Percentiles rank a stretch among this genome's conserved stretches.
Evolutionary conservation across 2,797 vertebrate species (phyloP).

Genomic region (Yasuhikotakia modesta): DNA sequence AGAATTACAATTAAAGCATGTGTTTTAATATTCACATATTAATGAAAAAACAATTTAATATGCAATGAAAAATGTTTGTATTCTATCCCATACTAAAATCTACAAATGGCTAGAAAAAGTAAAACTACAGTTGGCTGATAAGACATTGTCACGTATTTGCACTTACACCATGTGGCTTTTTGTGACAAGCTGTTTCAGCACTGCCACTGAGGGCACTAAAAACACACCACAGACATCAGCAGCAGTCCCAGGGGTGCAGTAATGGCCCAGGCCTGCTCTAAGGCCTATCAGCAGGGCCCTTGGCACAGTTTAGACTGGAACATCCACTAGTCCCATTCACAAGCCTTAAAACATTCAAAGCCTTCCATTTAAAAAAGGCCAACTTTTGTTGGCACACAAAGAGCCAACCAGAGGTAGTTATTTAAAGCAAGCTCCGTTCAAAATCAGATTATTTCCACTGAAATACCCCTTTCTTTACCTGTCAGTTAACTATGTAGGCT

Average conservation of each 20-base stretch:
- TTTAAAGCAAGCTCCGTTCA: constrained; percentile 78
- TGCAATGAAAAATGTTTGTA: too few species aligned
- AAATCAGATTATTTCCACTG: constrained; percentile 96
- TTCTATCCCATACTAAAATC: too few species aligned
- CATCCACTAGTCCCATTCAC: constrained; percentile 76
- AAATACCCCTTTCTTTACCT: constrained; percentile 90
- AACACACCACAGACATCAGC: constrained; percentile 9
- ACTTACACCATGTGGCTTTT: neutral
- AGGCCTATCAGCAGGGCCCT: constrained; percentile 68
- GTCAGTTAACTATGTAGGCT: constrained; percentile 91
- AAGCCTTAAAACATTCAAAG: constrained; percentile 81
- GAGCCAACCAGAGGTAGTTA: constrained; percentile 80
- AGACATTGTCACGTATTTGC: neutral
- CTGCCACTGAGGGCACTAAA: constrained; percentile 39
- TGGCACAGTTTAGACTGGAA: constrained; percentile 71
- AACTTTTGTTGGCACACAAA: constrained; percentile 85
- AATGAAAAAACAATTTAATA: too few species aligned
- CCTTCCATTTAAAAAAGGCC: constrained; percentile 74
- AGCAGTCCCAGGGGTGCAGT: constrained; percentile 49
- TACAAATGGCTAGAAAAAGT: too few species aligned
- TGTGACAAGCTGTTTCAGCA: constrained; percentile 14
- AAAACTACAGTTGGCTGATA: too few species aligned
- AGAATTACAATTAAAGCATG: too few species aligned
- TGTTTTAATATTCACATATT: too few species aligned
- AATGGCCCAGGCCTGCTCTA: constrained; percentile 51